Evolutionary conservation across 2,888 invertebrate species (phyloP).

Genomic region (Leucophora obtusa): DNA sequence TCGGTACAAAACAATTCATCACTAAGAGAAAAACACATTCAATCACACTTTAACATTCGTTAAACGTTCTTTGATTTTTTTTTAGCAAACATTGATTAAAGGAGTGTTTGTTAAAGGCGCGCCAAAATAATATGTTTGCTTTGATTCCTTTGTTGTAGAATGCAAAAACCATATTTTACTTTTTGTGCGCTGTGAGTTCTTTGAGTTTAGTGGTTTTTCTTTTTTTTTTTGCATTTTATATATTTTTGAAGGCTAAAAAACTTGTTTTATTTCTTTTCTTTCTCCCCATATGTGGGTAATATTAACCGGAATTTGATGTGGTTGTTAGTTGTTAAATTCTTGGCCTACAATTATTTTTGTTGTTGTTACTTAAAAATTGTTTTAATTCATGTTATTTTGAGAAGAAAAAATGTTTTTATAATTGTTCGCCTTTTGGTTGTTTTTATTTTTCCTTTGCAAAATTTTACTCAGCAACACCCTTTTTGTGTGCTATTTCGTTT

Average conservation of each 20-base stretch:
- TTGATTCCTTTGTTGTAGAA: conserved; percentile 10
- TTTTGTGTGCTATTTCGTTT: conserved; percentile 52
- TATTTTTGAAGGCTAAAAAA: conserved; percentile 27
- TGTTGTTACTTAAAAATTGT: conserved; percentile 36
- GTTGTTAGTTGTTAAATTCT: conserved; percentile 45
- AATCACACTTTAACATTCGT: conserved; percentile 1
- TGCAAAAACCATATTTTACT: conserved; percentile 15
- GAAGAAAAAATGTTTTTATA: conserved; percentile 69
- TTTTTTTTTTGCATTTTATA: neutral
- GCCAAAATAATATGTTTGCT: conserved; percentile 5
- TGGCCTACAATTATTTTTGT: conserved; percentile 52
- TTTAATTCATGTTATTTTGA: conserved; percentile 38
- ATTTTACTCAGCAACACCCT: conserved; percentile 49
- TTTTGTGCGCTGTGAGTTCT: conserved; percentile 7
- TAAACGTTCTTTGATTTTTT: neutral
- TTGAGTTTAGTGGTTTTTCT: conserved; percentile 10
- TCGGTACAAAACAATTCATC: no score
- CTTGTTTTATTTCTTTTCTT: neutral
- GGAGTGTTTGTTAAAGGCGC: conserved; percentile 40
- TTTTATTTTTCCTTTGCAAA: neutral
- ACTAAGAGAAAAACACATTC: neutral
- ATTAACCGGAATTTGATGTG: conserved; percentile 31
- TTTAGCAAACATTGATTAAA: conserved; percentile 37
- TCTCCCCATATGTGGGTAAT: conserved; percentile 8
- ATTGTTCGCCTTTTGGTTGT: conserved; percentile 69